Conservation (phyloP, 2,113 vertebrate species). For the Tragelaphus imberbis region DNA sequence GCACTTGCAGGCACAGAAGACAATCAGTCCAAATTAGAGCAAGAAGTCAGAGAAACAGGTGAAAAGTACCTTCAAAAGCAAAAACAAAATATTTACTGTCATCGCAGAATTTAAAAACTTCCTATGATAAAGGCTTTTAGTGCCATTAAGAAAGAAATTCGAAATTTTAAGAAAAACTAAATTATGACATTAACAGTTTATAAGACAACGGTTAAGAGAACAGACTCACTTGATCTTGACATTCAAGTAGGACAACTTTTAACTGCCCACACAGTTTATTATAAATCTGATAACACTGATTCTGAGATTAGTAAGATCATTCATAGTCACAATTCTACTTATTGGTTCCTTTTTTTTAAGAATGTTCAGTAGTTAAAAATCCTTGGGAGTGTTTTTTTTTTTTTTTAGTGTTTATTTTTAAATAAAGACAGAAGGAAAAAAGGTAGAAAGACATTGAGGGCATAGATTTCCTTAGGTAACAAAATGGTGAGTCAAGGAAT, state of each 20-base stretch:
- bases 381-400: not conserved
- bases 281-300: too few relatives aligned
- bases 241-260: not conserved
- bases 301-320: not conserved
- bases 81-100: not conserved
- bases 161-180: not conserved
- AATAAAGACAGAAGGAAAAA: not conserved
- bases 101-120: not conserved
- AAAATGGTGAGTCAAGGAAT: not conserved
- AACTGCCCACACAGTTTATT: not conserved
- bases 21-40: not conserved
- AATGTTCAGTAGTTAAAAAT: not conserved
- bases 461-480: not conserved
- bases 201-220: not conserved
- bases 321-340: not conserved
- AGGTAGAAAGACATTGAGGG: not conserved
- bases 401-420: not conserved
- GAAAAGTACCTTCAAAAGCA: not conserved
- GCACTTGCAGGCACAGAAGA: not conserved
- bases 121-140: not conserved
- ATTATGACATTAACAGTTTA: not conserved
- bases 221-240: not conserved
- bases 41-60: not conserved
- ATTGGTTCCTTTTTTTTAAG: not conserved
- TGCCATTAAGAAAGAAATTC: not conserved